Evolutionary conservation across 2,888 invertebrate species (phyloP).

Genomic region (Hedychridium roseum): DNA sequence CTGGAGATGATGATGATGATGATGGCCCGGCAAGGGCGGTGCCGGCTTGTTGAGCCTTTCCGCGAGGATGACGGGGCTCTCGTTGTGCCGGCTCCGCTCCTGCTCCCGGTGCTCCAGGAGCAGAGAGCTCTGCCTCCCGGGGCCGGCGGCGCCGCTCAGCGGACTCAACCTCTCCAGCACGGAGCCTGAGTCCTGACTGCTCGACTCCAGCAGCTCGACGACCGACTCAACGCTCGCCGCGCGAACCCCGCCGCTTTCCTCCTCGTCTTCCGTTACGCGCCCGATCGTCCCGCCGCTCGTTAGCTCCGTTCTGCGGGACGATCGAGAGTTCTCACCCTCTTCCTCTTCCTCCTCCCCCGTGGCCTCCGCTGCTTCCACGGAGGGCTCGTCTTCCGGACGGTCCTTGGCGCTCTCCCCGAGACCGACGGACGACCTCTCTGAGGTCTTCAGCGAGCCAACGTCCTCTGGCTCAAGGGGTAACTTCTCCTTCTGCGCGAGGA

Average conservation of each 20-base stretch:
- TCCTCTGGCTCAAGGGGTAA: conserved; percentile 2
- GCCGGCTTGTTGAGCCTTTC: conserved; percentile 59
- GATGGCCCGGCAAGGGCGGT: conserved; percentile 43
- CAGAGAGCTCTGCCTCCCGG: conserved; percentile 57
- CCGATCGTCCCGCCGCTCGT: conserved; percentile 48
- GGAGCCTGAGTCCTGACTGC: conserved; percentile 57
- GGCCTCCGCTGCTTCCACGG: conserved; percentile 41
- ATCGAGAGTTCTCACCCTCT: conserved; percentile 54
- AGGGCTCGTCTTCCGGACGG: neutral
- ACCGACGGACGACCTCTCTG: too few relatives aligned
- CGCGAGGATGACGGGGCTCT: conserved; percentile 60
- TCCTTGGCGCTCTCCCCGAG: neutral
- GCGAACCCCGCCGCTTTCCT: conserved; percentile 66
- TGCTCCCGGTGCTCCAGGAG: conserved; percentile 58
- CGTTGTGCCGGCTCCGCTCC: conserved; percentile 60
- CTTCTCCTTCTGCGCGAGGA: conserved; percentile 15
- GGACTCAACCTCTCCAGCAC: conserved; percentile 64
- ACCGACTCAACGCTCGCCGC: conserved; percentile 48
- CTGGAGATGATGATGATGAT: conserved; percentile 45
- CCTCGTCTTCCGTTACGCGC: conserved; percentile 49
- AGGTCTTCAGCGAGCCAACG: neutral
- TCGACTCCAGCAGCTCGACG: conserved; percentile 53
- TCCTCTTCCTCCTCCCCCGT: conserved; percentile 59
- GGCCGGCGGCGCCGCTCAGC: conserved; percentile 57
- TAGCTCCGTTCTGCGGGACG: conserved; percentile 29